Percentiles rank a stretch among this genome's conserved stretches.
Evolutionary conservation across 1,140 invertebrate genomes (phyloP).

Genomic region (Papilio helenus): DNA sequence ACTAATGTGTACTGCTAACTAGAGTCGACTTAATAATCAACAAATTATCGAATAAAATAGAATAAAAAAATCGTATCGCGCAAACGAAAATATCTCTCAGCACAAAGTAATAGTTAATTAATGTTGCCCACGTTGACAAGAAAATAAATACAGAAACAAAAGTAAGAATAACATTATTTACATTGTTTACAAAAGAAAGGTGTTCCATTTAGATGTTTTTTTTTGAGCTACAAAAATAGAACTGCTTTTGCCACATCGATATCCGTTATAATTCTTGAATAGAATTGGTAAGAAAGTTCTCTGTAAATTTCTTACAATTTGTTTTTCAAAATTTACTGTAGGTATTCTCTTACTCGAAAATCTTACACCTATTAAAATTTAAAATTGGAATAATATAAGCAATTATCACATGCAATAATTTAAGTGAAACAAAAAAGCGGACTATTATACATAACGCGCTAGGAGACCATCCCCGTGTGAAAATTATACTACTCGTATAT

Average conservation of each 20-base stretch:
- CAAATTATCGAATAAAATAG: not conserved
- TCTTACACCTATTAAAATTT: not conserved
- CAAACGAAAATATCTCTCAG: no score
- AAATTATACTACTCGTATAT: conserved; percentile 6
- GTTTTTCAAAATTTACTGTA: not conserved
- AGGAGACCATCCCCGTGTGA: not conserved
- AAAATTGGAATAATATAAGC: not conserved
- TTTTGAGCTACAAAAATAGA: not conserved
- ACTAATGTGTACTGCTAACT: no score
- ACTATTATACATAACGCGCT: not conserved
- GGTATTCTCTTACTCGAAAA: not conserved
- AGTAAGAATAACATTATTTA: no score
- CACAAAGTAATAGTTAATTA: no score
- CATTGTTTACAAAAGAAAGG: no score
- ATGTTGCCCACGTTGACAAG: no score
- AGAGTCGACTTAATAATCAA: not conserved
- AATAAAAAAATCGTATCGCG: no score
- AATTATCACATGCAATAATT: not conserved
- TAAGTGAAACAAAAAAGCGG: not conserved
- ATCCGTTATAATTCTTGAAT: not conserved
- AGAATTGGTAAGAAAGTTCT: no score
- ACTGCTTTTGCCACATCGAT: not conserved
- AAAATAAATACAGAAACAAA: no score
- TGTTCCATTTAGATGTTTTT: no score
- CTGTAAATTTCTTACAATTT: not conserved